Percentiles rank a stretch among this genome's conserved stretches.
Evolutionary conservation across 2,888 invertebrate genomes (phyloP).

Genomic region (Ectropis crepuscularia): DNA sequence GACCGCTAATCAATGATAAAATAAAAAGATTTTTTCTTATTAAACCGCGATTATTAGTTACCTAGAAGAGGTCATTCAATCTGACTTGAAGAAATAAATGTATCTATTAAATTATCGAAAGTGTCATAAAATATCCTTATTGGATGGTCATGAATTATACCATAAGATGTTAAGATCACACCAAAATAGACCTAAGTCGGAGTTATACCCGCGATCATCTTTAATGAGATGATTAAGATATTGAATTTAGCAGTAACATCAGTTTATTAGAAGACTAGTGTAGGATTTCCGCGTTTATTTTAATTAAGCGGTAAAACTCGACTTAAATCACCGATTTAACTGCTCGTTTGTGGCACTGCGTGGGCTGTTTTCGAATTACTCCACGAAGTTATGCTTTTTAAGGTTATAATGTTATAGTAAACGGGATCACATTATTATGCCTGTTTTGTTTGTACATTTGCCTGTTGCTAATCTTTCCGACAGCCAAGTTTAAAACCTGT

Average conservation of each 20-base stretch:
- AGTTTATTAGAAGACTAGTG: constrained; percentile 41
- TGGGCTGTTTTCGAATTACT: not conserved
- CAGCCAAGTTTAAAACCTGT: too few species aligned
- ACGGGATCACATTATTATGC: too few species aligned
- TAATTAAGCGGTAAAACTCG: constrained; percentile 26
- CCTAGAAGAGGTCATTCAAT: too few species aligned
- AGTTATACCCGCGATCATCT: constrained; percentile 30
- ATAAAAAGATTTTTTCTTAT: too few species aligned
- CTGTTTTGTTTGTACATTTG: too few species aligned
- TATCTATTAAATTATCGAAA: too few species aligned
- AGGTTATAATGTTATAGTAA: too few species aligned
- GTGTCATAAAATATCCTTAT: constrained; percentile 2
- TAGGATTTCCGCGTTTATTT: constrained; percentile 45
- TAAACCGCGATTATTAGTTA: too few species aligned
- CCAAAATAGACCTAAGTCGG: constrained; percentile 31
- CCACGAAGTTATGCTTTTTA: too few species aligned
- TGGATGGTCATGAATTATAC: constrained; percentile 23
- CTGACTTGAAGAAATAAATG: too few species aligned
- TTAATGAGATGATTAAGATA: constrained; percentile 35
- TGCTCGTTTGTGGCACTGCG: not conserved
- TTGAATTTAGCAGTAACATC: constrained; percentile 35
- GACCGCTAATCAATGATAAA: too few species aligned
- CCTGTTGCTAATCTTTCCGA: too few species aligned
- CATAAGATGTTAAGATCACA: constrained; percentile 23
- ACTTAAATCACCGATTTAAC: constrained; percentile 13